A percentile compares a stretch with the other conserved stretches of the same genome.
These are phyloP conservation scores for Calameuta filiformis DNA, from an alignment of 2,888 invertebrate genomes.

Conservation along the genomic window DNA sequence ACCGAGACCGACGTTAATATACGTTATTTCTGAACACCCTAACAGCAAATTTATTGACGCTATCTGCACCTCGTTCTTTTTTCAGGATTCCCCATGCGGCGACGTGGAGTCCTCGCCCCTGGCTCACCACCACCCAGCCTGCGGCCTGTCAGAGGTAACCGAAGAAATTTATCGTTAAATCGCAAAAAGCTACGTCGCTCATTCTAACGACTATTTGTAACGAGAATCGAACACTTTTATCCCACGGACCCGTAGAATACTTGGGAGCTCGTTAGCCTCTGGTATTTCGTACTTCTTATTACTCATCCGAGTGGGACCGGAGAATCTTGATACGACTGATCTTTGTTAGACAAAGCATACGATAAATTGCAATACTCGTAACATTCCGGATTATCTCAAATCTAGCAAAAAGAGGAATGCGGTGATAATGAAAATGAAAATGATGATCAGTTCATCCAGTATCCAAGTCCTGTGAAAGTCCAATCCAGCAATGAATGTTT, in stretches of 20 bases:
- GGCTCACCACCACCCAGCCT: slow-evolving; percentile 41
- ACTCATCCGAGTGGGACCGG: not conserved
- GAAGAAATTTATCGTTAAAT: not conserved
- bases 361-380: not conserved
- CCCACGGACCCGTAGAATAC: not conserved
- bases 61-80: slow-evolving; percentile 17
- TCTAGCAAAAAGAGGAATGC: too few species aligned
- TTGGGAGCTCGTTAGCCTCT: not conserved
- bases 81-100: slow-evolving; percentile 59
- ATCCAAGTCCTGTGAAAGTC: not conserved
- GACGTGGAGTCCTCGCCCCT: slow-evolving; percentile 44
- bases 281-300: not conserved
- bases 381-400: not conserved
- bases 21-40: not conserved
- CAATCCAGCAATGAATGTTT: not conserved
- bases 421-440: not conserved
- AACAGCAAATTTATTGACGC: not conserved
- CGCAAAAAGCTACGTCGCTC: not conserved
- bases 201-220: not conserved
- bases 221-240: not conserved
- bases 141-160: slow-evolving; percentile 42
- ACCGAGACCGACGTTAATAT: not conserved
- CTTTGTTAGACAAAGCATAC: not conserved
- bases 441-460: not conserved
- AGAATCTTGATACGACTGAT: not conserved